Conservation (phyloP, 30 jellyfish, hydroid and myxozoan species). For the Hydractinia symbiolongicarpus region DNA sequence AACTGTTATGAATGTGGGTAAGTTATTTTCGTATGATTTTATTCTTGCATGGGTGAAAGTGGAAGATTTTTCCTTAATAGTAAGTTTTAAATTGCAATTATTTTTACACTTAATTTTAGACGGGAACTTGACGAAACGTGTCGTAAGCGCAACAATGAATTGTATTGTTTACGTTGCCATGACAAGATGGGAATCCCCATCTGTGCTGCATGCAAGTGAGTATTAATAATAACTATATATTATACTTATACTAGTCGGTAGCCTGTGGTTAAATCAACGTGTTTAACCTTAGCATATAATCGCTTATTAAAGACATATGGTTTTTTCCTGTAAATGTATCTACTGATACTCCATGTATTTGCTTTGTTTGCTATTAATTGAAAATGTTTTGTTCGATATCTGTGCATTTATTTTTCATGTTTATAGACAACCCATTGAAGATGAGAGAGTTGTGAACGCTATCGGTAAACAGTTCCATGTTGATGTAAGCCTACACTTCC, state of each 20-base stretch:
- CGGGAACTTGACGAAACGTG: slow-evolving; percentile 92
- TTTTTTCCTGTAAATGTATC: not conserved
- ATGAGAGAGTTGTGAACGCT: slow-evolving; percentile 90
- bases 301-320: not conserved
- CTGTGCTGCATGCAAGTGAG: slow-evolving; percentile 96
- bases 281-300: no score
- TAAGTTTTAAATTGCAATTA: no score
- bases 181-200: slow-evolving; percentile 94
- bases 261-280: no score
- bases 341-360: not conserved
- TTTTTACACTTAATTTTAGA: slow-evolving; percentile 29
- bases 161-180: slow-evolving; percentile 96
- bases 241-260: no score
- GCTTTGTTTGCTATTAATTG: no score
- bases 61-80: no score
- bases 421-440: slow-evolving; percentile 87
- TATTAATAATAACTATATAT: not conserved
- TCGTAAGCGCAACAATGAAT: slow-evolving; percentile 79
- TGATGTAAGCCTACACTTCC: slow-evolving; percentile 48
- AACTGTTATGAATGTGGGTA: slow-evolving; percentile 94
- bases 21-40: not conserved
- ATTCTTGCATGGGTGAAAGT: no score
- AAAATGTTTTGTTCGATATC: no score
- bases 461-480: slow-evolving; percentile 98
- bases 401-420: not conserved